These are phyloP conservation scores for Carterocephalus palaemon DNA, from an alignment of 2,888 invertebrate species.

Conservation along the genomic window DNA sequence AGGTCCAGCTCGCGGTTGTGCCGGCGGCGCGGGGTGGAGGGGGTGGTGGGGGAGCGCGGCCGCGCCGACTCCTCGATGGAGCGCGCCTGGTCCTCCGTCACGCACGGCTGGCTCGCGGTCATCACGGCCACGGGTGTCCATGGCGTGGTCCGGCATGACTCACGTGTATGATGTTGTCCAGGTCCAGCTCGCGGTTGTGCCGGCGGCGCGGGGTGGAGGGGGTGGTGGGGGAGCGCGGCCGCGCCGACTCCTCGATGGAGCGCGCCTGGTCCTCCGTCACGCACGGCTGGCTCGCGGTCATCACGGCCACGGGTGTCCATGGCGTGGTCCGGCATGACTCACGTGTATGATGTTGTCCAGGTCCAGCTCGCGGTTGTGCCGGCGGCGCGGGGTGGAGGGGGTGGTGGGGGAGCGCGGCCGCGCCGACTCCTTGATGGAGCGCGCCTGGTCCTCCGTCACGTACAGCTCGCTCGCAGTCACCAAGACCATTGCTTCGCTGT, in stretches of 20 bases:
- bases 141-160: not conserved
- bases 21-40: too few relatives aligned
- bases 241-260: too few relatives aligned
- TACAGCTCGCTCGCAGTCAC: conserved; percentile 76
- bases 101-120: too few relatives aligned
- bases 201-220: conserved; percentile 65
- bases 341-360: conserved; percentile 74
- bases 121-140: not conserved
- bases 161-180: conserved; percentile 74
- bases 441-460: conserved; percentile 77
- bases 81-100: too few relatives aligned
- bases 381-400: conserved; percentile 60
- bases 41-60: too few relatives aligned
- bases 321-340: not conserved
- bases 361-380: conserved; percentile 64
- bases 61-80: too few relatives aligned
- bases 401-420: conserved; percentile 50
- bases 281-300: too few relatives aligned
- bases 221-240: too few relatives aligned
- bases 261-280: too few relatives aligned
- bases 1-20: too few relatives aligned
- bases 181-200: too few relatives aligned
- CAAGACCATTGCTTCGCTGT: conserved; percentile 68
- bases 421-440: conserved; percentile 61
- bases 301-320: not conserved